phyloP scores from a whole-genome alignment of 2,797 vertebrate genomes.

The Ciconia nigra region DNA sequence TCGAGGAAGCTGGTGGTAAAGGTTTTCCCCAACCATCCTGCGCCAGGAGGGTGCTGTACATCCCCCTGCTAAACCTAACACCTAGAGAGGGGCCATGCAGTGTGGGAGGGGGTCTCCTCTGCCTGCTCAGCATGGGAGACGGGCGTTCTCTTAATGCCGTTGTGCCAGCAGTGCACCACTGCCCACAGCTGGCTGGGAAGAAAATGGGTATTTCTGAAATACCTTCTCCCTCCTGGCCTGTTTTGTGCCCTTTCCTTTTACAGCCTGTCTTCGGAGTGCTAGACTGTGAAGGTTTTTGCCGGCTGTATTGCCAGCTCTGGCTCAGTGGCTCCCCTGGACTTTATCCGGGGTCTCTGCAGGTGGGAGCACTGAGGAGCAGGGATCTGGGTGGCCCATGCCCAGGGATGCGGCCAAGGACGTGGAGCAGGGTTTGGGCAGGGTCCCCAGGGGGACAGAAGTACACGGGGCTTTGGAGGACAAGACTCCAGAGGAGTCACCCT shows the following conservation, averaged over 20 bases:
- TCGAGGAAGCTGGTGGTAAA: fast-evolving
- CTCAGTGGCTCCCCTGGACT: not conserved
- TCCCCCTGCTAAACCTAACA: fast-evolving
- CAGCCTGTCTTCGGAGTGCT: not conserved
- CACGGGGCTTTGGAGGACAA: not conserved
- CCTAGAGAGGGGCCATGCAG: not conserved
- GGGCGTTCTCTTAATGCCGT: not conserved
- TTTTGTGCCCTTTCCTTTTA: not conserved
- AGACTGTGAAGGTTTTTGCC: not conserved
- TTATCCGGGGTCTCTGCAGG: not conserved
- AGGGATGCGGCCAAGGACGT: not conserved
- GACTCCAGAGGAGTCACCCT: not conserved
- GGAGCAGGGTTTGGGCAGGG: not conserved
- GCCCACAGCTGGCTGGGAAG: not conserved
- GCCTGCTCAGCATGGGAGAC: fast-evolving
- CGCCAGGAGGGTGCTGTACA: not conserved
- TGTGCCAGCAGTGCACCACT: not conserved
- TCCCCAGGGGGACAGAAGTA: not conserved
- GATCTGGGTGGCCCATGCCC: not conserved
- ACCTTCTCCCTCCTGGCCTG: not conserved
- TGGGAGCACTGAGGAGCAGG: not conserved
- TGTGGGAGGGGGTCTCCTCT: not conserved
- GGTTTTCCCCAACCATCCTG: not conserved
- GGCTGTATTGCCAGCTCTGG: not conserved
- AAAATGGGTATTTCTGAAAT: not conserved